A percentile compares a stretch with the other conserved stretches of the same genome.
Evolutionary conservation across 2,797 vertebrate genomes (phyloP).

Genomic region (Parambassis ranga): DNA sequence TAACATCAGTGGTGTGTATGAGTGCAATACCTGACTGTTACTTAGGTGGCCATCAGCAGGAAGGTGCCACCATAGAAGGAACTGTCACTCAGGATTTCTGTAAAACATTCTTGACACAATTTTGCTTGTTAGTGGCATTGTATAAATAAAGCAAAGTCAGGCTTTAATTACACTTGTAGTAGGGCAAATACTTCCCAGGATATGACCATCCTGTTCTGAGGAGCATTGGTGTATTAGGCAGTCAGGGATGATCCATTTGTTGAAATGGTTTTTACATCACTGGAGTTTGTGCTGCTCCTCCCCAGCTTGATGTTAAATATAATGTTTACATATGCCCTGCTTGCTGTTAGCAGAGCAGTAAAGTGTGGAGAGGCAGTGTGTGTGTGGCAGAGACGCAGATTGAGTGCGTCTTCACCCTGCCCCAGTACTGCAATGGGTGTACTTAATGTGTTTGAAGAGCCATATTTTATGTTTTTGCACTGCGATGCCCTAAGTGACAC

Average conservation of each 20-base stretch:
- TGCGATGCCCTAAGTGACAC: conserved; percentile 44
- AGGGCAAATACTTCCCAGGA: no score
- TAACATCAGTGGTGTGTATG: no score
- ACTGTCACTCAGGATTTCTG: no score
- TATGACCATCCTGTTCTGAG: not conserved
- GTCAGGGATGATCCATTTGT: not conserved
- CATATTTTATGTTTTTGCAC: conserved; percentile 41
- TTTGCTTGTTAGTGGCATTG: no score
- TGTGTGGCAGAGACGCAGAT: conserved; percentile 6
- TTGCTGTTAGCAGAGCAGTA: not conserved
- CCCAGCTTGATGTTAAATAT: not conserved
- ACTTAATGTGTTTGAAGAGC: conserved; percentile 35
- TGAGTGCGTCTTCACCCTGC: not conserved
- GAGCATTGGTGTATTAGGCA: not conserved
- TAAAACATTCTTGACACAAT: no score
- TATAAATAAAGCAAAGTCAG: no score
- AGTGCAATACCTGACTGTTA: no score
- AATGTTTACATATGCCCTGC: conserved; percentile 1
- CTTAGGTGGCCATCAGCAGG: no score
- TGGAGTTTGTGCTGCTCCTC: not conserved
- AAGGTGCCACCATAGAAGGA: no score
- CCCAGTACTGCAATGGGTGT: conserved; percentile 16
- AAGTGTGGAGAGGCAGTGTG: conserved; percentile 5
- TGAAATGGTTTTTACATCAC: not conserved
- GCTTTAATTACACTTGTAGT: no score